Conservation (phyloP, 2,113 vertebrate genomes). For the Strigops habroptila region DNA sequence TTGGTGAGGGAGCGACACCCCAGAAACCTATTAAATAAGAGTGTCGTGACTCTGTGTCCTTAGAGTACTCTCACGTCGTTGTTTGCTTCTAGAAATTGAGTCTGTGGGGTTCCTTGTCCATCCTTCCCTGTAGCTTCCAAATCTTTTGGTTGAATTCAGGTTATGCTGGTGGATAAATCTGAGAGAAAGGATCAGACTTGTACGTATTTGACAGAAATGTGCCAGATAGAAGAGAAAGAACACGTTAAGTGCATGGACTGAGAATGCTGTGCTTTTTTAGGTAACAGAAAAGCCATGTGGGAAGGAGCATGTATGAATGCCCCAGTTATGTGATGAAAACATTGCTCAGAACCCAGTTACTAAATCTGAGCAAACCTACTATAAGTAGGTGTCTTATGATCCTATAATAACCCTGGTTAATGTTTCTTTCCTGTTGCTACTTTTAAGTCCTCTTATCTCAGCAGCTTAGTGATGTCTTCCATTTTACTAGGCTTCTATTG, state of each 20-base stretch:
- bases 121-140: background rate
- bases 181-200: background rate
- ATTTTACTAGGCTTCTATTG: background rate
- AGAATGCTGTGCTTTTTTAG: background rate
- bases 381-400: background rate
- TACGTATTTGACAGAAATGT: background rate
- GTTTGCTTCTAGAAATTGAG: background rate
- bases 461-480: background rate
- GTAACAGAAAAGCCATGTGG: background rate
- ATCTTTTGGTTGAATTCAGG: background rate
- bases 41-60: background rate
- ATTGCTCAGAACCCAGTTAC: background rate
- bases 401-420: background rate
- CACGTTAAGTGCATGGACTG: background rate
- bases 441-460: background rate
- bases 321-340: background rate
- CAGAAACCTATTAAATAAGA: conserved; percentile 5
- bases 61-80: background rate
- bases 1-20: conserved; percentile 10
- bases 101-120: background rate
- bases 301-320: background rate
- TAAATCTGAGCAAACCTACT: background rate
- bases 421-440: background rate
- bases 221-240: background rate
- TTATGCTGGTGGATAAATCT: background rate